Base-by-base conservation (phyloP, 2,113 vertebrate species). In the Xenopus tropicalis region DNA sequence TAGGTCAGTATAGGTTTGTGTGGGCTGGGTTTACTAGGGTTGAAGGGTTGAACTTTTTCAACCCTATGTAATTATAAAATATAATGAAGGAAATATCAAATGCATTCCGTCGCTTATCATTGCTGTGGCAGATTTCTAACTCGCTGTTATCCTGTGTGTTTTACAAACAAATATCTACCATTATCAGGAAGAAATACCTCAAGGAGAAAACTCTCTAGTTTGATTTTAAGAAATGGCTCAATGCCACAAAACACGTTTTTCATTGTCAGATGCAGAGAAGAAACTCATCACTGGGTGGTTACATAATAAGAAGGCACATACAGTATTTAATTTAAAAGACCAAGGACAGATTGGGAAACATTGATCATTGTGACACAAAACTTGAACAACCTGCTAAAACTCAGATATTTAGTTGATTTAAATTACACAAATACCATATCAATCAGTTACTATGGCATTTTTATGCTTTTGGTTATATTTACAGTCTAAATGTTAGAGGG, bases 291-390 rank as follows among this genome's bases (percentile, higher is more conserved):
- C 62, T 42, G 61, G 62, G 62, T 43, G 65, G 61, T 66, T 66
- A 65, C 57, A 73, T 73, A 73, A 73, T 73, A 73, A 73, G 65
- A 57, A 24, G 62, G 22, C 44, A 73, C 71, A 73, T 57, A 52
- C 48, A 12, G 48, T 16, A 73, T 66, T 73, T 73, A 73, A 73
- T 73, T 73, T 62, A 66, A 58, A 52, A 73, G 71, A 65, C 48
- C 71, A 73, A 66, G 71, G 71, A 73, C 62, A 66, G 51, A 66
- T 65, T 73, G 43, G 25, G 21, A 16, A 58, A 54, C 71, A 65
- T 57, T 56, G 62, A 73, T 73, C 71, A 73, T 66, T 24, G 51
- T 66, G 51, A 73, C 61, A 73, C 24, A 21, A 62, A 71, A 63
- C 44, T 63, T 59, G 62, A 71, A 62, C 70, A 62, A 71, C 59